A percentile compares a stretch with the other conserved stretches of the same genome.
These are phyloP conservation scores for Euphonia xanthogaster DNA, from an alignment of 2,797 vertebrate species.

Conservation along the genomic window DNA sequence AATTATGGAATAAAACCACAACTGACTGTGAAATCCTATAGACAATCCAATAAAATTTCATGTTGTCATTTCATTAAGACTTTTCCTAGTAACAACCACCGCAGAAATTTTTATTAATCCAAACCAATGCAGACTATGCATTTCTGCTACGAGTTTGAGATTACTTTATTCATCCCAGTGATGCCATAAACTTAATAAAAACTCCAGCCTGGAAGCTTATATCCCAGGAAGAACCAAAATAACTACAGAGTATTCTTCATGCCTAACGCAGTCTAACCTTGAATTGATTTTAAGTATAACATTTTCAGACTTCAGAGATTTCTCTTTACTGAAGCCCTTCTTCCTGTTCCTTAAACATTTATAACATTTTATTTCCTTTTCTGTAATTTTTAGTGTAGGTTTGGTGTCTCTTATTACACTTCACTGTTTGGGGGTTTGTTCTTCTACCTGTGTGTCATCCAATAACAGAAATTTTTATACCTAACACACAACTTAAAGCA, in stretches of 20 bases:
- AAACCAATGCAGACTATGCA: not conserved
- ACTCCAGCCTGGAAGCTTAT: not conserved
- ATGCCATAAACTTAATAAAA: constrained; percentile 45
- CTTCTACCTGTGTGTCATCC: not conserved
- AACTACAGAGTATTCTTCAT: not conserved
- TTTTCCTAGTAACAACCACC: not conserved
- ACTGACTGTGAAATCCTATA: not conserved
- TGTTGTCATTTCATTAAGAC: not conserved
- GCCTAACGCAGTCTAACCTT: not conserved
- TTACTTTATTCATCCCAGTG: constrained; percentile 46
- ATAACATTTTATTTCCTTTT: not conserved
- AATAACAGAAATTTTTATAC: not conserved
- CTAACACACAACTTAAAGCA: not conserved
- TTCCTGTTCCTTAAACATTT: not conserved
- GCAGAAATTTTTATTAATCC: not conserved
- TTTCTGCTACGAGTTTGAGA: not conserved
- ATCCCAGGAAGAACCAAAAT: not conserved
- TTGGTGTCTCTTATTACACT: not conserved
- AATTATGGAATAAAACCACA: not conserved
- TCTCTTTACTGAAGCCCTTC: not conserved
- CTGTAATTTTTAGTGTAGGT: not conserved
- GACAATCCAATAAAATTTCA: not conserved
- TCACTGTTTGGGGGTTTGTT: not conserved
- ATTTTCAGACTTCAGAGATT: not conserved
- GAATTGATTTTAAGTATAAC: not conserved